Conservation (phyloP, 1,140 invertebrate species). For the Arctopsyche grandis region DNA sequence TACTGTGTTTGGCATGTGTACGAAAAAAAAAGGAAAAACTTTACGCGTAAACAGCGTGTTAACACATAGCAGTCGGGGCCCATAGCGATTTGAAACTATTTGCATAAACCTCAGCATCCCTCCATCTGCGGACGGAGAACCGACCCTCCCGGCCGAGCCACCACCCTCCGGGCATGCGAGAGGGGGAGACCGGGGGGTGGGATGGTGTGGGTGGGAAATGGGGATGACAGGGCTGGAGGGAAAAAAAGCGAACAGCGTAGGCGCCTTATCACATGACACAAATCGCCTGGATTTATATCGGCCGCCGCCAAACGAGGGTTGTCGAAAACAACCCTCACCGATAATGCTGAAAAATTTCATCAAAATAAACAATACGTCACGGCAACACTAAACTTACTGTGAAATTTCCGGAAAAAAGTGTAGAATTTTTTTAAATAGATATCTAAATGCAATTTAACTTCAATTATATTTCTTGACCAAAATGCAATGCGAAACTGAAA, state of each 20-base stretch:
- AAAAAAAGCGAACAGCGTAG: constrained; percentile 34
- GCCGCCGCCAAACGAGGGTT: constrained; percentile 40
- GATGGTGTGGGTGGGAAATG: not conserved
- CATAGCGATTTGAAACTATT: constrained; percentile 51
- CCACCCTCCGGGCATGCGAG: not conserved
- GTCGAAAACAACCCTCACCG: constrained; percentile 19
- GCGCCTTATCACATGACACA: constrained; percentile 52
- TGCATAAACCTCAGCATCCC: constrained; percentile 47
- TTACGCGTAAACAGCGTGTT: constrained; percentile 16
- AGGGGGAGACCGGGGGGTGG: not conserved
- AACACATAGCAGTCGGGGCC: constrained; percentile 14
- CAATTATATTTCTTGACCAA: too few relatives aligned
- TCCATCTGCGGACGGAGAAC: not conserved
- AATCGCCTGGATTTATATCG: constrained; percentile 55
- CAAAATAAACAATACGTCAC: constrained; percentile 23
- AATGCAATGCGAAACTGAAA: too few relatives aligned
- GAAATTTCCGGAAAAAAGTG: too few relatives aligned
- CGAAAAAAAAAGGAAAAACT: not conserved
- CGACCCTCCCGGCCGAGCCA: not conserved
- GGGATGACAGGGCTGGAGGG: not conserved
- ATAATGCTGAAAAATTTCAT: constrained; percentile 10
- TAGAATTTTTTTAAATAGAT: too few relatives aligned
- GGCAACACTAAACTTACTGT: too few relatives aligned
- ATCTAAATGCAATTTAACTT: too few relatives aligned
- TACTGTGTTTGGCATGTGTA: not conserved